Evolutionary conservation across 1,140 invertebrate species (phyloP), one percentile per base, ranked within the genome.

Genomic region (Contarinia nasturtii): DNA sequence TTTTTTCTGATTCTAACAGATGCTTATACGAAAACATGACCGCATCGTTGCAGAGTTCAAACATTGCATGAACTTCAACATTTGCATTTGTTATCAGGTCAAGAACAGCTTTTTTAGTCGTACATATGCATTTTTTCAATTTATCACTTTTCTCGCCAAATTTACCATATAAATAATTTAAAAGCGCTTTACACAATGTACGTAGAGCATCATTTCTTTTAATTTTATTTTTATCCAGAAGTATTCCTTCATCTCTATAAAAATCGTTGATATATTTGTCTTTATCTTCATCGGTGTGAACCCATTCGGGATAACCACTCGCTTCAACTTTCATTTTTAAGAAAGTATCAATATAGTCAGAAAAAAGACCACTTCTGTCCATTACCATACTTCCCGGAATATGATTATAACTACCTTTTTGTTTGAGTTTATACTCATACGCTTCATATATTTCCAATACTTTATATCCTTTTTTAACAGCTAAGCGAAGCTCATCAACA

Each of bases 281-380:
- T n/a, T 18, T 11, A 41, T 7, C 7, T 15, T 41, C 38, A 15
- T 46, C 50, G 8, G 53, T 54, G n/a, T 41, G 38, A 49, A 56
- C 63, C 17, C 51, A 43, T 3, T 44, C 27, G 0, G 57, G 60
- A 54, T 55, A 65, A 2, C 56, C 60, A 38, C 49, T 55, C 10
- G 53, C 49, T 50, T 61, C 54, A 18, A 58, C 58, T 54, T 65
- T 64, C 3, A 58, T 56, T 53, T 60, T 57, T 44, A 60, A 51
- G 53, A 63, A 61, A 15, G 22, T 50, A 43, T 60, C 56, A 7
- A 62, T 54, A 43, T 59, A 61, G 2, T 47, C 49, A 1, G 43
- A 33, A 47, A 65, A 62, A 14, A 65, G 46, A 2, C 59, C 59
- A 10, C 49, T 50, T n/a, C 27, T 3, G 22, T 53, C 48, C 50